A percentile compares a stretch with the other conserved stretches of the same genome.
phyloP scores from a whole-genome alignment of 1,140 invertebrate species.

The Euwallacea fornicatus region DNA sequence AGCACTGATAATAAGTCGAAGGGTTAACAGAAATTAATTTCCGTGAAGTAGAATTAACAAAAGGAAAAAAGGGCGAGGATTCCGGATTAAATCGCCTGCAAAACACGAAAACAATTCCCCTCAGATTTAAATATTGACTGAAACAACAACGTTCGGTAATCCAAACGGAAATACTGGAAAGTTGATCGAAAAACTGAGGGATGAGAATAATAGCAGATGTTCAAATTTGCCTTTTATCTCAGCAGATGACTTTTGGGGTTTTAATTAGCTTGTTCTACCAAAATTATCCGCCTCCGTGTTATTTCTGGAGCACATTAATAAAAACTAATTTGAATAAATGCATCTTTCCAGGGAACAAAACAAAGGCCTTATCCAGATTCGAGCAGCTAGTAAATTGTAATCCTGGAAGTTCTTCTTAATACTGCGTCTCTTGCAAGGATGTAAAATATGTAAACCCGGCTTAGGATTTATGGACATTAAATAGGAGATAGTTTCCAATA shows the following conservation, averaged over 20 bases:
- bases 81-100: conserved; percentile 4
- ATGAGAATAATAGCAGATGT: neutral
- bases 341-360: neutral
- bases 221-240: conserved; percentile 3
- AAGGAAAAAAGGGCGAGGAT: neutral
- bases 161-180: conserved; percentile 3
- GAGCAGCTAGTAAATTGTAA: conserved; percentile 8
- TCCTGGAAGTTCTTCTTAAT: neutral
- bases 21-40: neutral
- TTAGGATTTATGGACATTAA: too few relatives aligned
- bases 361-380: neutral
- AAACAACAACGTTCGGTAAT: conserved; percentile 5
- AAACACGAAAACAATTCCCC: conserved; percentile 12
- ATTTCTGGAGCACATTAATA: too few relatives aligned
- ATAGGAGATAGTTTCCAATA: too few relatives aligned
- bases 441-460: neutral
- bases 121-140: conserved; percentile 13
- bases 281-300: too few relatives aligned
- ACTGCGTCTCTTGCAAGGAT: neutral
- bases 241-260: too few relatives aligned
- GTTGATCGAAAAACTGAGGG: conserved; percentile 1
- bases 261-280: too few relatives aligned
- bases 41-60: neutral
- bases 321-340: conserved; percentile 1
- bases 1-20: neutral